Percentiles rank a stretch among this genome's conserved stretches.
Evolutionary conservation across 2,888 invertebrate genomes (phyloP).

Genomic region (Ypsolopha sequella): DNA sequence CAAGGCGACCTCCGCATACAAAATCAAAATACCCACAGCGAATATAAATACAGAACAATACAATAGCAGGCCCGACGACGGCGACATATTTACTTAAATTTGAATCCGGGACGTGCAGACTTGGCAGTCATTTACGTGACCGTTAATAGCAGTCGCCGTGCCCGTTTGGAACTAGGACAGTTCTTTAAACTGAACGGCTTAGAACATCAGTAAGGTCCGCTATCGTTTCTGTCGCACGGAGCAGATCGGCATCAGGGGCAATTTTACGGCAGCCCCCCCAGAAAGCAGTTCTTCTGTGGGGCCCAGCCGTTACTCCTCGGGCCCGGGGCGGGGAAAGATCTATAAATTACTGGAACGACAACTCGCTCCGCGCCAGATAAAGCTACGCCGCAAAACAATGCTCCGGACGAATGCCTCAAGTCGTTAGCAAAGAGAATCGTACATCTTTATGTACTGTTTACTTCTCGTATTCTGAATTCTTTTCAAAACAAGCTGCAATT

Average conservation of each 20-base stretch:
- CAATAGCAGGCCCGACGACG: conserved; percentile 33
- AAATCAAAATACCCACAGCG: conserved; percentile 38
- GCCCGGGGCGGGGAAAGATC: conserved; percentile 59
- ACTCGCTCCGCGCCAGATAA: conserved; percentile 65
- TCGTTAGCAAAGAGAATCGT: conserved; percentile 51
- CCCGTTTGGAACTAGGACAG: background rate
- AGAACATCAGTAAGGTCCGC: background rate
- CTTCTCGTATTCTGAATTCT: conserved; percentile 9
- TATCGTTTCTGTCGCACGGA: background rate
- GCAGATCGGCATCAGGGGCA: conserved; percentile 3
- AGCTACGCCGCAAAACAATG: conserved; percentile 64
- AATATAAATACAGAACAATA: conserved; percentile 42
- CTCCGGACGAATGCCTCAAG: conserved; percentile 50
- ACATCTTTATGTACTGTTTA: conserved; percentile 60
- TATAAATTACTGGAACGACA: conserved; percentile 67
- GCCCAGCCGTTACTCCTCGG: conserved; percentile 36
- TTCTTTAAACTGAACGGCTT: background rate
- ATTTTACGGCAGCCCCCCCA: conserved; percentile 1
- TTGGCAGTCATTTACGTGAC: conserved; percentile 55
- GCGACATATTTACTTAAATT: conserved; percentile 58
- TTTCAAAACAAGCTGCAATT: no score
- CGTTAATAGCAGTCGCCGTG: conserved; percentile 46
- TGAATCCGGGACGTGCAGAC: conserved; percentile 53
- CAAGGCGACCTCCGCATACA: conserved; percentile 29
- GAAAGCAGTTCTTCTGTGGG: conserved; percentile 23